Conservation (phyloP, 2,888 invertebrate genomes). For the Rosalia funebris region DNA sequence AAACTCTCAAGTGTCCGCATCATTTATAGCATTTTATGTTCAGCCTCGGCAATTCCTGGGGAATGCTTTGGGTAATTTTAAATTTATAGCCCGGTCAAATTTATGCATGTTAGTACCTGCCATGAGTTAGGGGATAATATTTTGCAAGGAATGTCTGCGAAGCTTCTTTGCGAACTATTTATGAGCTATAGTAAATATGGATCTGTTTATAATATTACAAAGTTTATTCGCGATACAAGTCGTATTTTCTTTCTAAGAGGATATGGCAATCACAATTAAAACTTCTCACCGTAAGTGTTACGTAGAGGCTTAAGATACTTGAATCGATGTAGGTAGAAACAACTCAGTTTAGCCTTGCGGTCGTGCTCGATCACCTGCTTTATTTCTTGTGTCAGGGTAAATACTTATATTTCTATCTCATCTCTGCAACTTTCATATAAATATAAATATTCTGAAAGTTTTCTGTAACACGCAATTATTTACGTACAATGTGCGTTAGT, state of each 20-base stretch:
- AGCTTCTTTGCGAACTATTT: background rate
- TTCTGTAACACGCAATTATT: too few species aligned
- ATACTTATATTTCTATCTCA: too few species aligned
- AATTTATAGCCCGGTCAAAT: conserved; percentile 49
- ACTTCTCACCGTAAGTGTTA: too few species aligned
- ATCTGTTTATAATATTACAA: background rate
- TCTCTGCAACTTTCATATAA: too few species aligned
- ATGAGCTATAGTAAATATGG: background rate
- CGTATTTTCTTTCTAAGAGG: background rate
- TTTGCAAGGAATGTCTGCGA: conserved; percentile 14
- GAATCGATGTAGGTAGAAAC: too few species aligned
- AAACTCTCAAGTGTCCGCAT: conserved; percentile 51
- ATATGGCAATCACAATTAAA: too few species aligned
- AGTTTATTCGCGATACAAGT: background rate
- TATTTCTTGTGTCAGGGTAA: too few species aligned
- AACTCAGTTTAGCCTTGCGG: too few species aligned
- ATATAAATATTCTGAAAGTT: too few species aligned
- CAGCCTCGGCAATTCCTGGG: conserved; percentile 44
- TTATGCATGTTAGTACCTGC: conserved; percentile 46
- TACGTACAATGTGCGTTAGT: too few species aligned
- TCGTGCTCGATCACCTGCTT: too few species aligned
- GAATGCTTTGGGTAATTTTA: conserved; percentile 48
- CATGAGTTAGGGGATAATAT: conserved; percentile 28
- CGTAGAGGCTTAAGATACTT: too few species aligned
- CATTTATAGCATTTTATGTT: conserved; percentile 52